Conservation (phyloP, 2,888 invertebrate species). For the Caradrina clavipalpis region DNA sequence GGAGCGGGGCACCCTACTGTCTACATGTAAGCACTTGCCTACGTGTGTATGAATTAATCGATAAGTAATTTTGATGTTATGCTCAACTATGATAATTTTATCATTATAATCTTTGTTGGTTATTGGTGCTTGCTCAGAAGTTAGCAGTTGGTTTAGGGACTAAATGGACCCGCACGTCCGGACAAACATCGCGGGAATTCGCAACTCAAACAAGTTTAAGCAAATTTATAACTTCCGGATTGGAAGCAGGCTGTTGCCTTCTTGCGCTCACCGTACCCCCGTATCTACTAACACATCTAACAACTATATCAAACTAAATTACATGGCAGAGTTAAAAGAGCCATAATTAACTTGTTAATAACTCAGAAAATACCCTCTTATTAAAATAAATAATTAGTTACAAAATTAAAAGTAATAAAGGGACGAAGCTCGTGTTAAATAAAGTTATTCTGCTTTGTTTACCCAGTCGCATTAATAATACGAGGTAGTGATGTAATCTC, state of each 20-base stretch:
- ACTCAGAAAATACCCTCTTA: constrained; percentile 35
- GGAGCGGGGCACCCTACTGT: constrained; percentile 15
- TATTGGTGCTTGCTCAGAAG: constrained; percentile 81
- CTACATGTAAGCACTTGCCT: not conserved
- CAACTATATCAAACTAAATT: constrained; percentile 47
- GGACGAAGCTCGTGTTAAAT: constrained; percentile 29
- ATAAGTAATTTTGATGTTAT: constrained; percentile 41
- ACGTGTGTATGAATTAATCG: constrained; percentile 15
- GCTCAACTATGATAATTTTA: constrained; percentile 70
- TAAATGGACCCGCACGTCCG: constrained; percentile 89
- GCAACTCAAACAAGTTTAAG: constrained; percentile 89
- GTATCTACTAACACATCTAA: constrained; percentile 48
- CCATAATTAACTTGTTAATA: constrained; percentile 39
- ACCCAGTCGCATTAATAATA: constrained; percentile 44
- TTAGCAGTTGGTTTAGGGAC: constrained; percentile 85
- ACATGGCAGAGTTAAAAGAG: constrained; percentile 30
- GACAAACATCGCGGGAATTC: constrained; percentile 88
- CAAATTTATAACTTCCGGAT: constrained; percentile 89
- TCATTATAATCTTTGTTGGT: constrained; percentile 77
- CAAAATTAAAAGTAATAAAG: constrained; percentile 38
- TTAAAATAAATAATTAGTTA: constrained; percentile 43
- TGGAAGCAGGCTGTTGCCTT: constrained; percentile 79
- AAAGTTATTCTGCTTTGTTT: constrained; percentile 45
- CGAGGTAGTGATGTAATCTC: constrained; percentile 54
- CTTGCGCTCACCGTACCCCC: constrained; percentile 51